Base-by-base conservation (phyloP, 1,140 invertebrate genomes). In the Hyles euphorbiae region DNA sequence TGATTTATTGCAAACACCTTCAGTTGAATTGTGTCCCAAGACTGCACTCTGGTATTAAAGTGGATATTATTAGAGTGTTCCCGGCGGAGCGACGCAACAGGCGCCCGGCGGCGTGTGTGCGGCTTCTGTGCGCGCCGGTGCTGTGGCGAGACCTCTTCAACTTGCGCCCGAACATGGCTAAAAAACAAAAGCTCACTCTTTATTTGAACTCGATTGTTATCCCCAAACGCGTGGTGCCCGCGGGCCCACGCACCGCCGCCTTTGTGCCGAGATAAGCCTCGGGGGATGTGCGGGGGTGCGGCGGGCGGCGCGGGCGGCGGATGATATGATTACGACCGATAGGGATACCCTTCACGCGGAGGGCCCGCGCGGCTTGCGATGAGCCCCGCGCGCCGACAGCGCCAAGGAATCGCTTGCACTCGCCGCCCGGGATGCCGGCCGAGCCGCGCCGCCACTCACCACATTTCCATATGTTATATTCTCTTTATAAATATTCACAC, bases 201-300 rank as follows among this genome's bases (percentile, higher is more conserved):
- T 58, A 58, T 63, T 63, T 63, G 61, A 58, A 63, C 34, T 58
- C 52, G 61, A 63, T 63, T 63, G 61, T 63, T 58, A 63, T 58
- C 55, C 51, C 11, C 46, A 40, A 52, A 34, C 32, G 49, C 50
- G 55, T 49, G 44, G 43, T 47, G 51, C 50, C 57, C 52, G 58
- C 58, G 52, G 58, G 32, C 50, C 22, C 32, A 12, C 34, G 51
- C 33, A 40, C 56, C 40, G 48, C 34, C 49, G 48, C 56, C 49
- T 61, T 50, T 61, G 52, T 58, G 36, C 46, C 22, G 46, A 43
- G 56, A 63, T 63, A 63, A 63, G 56, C 56, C 34, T 53, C 51
- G 45, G 36, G 36, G 45, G 51, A 6, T n/a, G 43, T 2, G 45
- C 34, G 9, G 32, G 11, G 49, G 11, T 47, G 10, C 54, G 44